A percentile compares a stretch with the other conserved stretches of the same genome.
These are phyloP conservation scores for human DNA, from an alignment of 2,113 vertebrate species.

Conservation along the genomic window GRCh38 chr12:127689501-127690000, in stretches of 20 bases:
- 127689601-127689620: conserved; percentile 63
- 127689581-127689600: conserved; percentile 60
- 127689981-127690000: fast-evolving
- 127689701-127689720: fast-evolving
- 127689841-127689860: neutral
- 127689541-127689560: conserved; percentile 37
- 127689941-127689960: fast-evolving
- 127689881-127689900: neutral
- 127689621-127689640: conserved; percentile 45
- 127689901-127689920: fast-evolving
- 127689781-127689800: neutral
- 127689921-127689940: fast-evolving
- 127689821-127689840: neutral
- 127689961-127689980: too few relatives aligned
- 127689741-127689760: fast-evolving
- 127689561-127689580: conserved; percentile 39
- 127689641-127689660: neutral
- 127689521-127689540: neutral
- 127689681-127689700: neutral
- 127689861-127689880: neutral
- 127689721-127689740: fast-evolving
- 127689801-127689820: neutral
- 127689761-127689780: fast-evolving
- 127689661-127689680: neutral
- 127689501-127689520: neutral